Percentiles rank a stretch among this genome's conserved stretches.
Evolutionary conservation across 2,113 vertebrate genomes (phyloP).

Genomic region (Marcusenius ussheri): DNA sequence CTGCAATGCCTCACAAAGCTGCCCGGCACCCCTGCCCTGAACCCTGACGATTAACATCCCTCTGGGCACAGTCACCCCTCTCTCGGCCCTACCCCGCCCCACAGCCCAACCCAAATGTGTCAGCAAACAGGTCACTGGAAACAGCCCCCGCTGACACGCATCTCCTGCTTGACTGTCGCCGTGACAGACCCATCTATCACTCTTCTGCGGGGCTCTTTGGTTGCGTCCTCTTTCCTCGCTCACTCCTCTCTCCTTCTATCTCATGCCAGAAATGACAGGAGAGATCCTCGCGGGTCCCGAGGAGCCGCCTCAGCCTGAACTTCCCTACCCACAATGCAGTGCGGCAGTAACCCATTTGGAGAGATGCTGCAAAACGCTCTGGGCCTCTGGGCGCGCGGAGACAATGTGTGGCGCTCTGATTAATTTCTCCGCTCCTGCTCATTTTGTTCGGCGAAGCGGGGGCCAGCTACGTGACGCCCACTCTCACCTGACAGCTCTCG

Average conservation of each 20-base stretch:
- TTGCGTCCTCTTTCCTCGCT: background rate
- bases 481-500: background rate
- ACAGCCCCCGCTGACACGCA: background rate
- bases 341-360: background rate
- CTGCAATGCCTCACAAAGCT: background rate
- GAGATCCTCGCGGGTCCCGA: background rate
- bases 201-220: background rate
- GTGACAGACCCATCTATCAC: background rate
- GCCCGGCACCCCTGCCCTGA: background rate
- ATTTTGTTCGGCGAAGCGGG: background rate
- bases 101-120: background rate
- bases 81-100: background rate
- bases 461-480: background rate
- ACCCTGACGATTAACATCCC: background rate
- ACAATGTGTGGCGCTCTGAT: background rate
- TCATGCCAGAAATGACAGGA: background rate
- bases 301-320: background rate
- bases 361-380: background rate
- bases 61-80: background rate
- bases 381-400: background rate
- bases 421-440: background rate
- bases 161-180: background rate
- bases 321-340: constrained; percentile 5
- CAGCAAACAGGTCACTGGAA: background rate
- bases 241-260: background rate